A percentile compares a stretch with the other conserved stretches of the same genome.
These are phyloP conservation scores for Enteromius trimaculatus DNA, from an alignment of 2,797 vertebrate species.

Conservation along the genomic window DNA sequence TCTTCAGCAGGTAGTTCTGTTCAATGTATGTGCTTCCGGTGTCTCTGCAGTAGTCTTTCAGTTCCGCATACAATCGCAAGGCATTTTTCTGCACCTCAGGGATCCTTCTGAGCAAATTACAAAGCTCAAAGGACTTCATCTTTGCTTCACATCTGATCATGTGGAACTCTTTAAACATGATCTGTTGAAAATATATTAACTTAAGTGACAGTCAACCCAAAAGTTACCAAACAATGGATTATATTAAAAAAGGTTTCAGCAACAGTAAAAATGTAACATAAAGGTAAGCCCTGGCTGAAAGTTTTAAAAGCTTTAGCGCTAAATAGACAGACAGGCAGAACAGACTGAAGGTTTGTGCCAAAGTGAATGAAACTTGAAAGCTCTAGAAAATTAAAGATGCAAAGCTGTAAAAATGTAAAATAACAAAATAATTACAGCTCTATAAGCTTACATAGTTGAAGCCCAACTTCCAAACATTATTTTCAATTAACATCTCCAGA, in stretches of 20 bases:
- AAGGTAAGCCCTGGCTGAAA: not conserved
- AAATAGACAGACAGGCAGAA: too few relatives aligned
- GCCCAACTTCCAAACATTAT: conserved; percentile 78
- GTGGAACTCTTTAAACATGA: conserved; percentile 72
- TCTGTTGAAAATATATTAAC: conserved; percentile 65
- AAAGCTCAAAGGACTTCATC: conserved; percentile 70
- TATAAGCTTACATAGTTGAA: conserved; percentile 53
- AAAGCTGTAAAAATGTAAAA: too few relatives aligned
- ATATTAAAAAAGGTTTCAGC: not conserved
- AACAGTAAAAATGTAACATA: not conserved
- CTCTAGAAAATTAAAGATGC: too few relatives aligned
- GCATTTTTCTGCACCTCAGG: conserved; percentile 72
- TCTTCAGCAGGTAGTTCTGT: conserved; percentile 64
- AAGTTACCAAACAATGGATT: not conserved
- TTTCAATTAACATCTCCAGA: conserved; percentile 70
- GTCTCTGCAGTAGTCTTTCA: conserved; percentile 74
- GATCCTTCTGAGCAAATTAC: conserved; percentile 72
- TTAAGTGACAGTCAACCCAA: not conserved
- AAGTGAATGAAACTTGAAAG: too few relatives aligned
- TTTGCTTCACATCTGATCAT: conserved; percentile 79
- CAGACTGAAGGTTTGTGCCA: too few relatives aligned
- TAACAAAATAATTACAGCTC: too few relatives aligned
- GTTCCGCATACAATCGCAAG: conserved; percentile 72
- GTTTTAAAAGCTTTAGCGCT: too few relatives aligned
- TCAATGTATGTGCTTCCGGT: conserved; percentile 80